Evolutionary conservation across 1,140 invertebrate species (phyloP), one percentile per base, ranked within the genome.

Genomic region (Reticulitermes speratus): DNA sequence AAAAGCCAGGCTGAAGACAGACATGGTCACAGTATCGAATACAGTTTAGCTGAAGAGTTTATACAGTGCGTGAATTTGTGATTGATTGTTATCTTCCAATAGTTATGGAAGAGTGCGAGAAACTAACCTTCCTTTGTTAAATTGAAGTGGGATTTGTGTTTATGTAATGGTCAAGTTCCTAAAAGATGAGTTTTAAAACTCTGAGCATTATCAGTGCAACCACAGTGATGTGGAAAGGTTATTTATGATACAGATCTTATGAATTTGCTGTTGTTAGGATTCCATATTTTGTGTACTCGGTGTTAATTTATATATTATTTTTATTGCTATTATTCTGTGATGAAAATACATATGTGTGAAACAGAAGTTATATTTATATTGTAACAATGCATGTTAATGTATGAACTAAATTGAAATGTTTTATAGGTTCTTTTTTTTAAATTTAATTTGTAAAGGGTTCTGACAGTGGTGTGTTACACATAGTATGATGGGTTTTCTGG

Each of bases 221-320:
- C n/a, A 6, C 65, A n/a, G 14, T 75, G 25, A 14, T n/a, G 65
- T 25, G n/a, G n/a, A 30, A 30, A 25, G 12, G 19, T 65, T 25
- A 65, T 23, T 65, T 65, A 65, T 23, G 19, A 65, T 65, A 19
- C 3, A 75, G 65, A 30, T n/a, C 65, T n/a, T 75, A 7, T 30
- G 25, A 30, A 30, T 75, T 75, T 75, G 1, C 65, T 30, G 16
- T n/a, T 65, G 19, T 75, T 30, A 75, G n/a, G 2, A 30, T 75
- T 75, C n/a, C 25, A 75, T 25, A 75, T 25, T 16, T 75, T 14
- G n/a, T 75, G n/a, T 75, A 75, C 65, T 75, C 65, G n/a, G 19
- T 55, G 52, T 75, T 75, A 75, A 75, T 75, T 75, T 75, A 75
- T 75, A 30, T 75, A 75, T 55, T 55, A 55, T 75, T 75, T 30